Conservation (phyloP, 1,140 invertebrate genomes). For the Dendrolimus punctatus region DNA sequence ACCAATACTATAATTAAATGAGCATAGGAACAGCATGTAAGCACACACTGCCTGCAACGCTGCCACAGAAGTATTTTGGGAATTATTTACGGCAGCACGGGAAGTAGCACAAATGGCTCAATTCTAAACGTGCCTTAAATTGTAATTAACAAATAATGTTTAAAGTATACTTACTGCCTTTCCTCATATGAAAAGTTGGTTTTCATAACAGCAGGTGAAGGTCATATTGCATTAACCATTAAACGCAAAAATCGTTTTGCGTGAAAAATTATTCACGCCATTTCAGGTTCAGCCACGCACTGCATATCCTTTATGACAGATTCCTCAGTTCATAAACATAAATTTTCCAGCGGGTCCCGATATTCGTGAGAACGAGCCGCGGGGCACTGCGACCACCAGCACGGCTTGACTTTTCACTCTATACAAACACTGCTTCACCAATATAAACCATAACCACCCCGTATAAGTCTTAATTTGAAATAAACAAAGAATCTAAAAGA, state of each 20-base stretch:
- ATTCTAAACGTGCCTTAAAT: no score
- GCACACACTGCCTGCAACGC: no score
- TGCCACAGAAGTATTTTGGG: no score
- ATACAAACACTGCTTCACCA: slow-evolving; percentile 15
- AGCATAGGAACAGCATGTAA: no score
- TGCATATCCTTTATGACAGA: slow-evolving; percentile 67
- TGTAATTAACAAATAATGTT: no score
- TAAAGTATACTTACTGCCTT: no score
- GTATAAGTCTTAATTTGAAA: slow-evolving; percentile 15
- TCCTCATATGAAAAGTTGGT: no score
- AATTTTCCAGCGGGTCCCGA: slow-evolving; percentile 60
- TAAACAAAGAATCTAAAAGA: background rate
- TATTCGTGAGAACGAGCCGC: slow-evolving; percentile 63
- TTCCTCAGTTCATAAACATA: slow-evolving; percentile 69
- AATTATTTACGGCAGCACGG: no score
- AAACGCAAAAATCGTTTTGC: slow-evolving; percentile 35
- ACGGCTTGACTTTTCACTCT: slow-evolving; percentile 65
- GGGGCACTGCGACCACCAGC: slow-evolving; percentile 58
- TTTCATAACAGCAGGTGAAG: no score
- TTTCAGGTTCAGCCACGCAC: slow-evolving; percentile 58
- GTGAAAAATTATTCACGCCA: slow-evolving; percentile 67
- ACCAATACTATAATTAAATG: no score
- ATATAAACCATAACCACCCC: slow-evolving; percentile 22
- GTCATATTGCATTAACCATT: no score
- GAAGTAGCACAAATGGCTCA: no score